Evolutionary conservation across 2,113 vertebrate genomes (phyloP).

Genomic region (Trichomycterus rosablanca): DNA sequence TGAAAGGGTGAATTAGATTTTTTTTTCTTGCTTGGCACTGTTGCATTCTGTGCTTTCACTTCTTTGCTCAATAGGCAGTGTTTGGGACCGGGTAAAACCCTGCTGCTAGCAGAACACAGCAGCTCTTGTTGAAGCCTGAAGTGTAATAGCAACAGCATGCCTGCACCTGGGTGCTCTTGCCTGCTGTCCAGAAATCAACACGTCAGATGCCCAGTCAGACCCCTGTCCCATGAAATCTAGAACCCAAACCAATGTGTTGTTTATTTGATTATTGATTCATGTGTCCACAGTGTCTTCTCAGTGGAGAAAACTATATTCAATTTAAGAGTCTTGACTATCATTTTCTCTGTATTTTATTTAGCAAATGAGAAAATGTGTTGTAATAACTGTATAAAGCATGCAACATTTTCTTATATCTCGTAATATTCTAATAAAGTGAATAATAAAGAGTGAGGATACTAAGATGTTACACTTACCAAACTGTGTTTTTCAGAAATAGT

Average conservation of each 20-base stretch:
- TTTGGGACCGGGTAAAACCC: slow-evolving; percentile 14
- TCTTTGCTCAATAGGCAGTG: slow-evolving; percentile 2
- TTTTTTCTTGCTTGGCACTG: not conserved
- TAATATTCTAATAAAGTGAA: too few species aligned
- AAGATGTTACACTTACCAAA: too few species aligned
- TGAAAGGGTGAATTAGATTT: not conserved
- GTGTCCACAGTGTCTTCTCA: too few species aligned
- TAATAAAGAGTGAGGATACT: too few species aligned
- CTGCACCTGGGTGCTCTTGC: slow-evolving; percentile 20
- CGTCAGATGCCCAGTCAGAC: not conserved
- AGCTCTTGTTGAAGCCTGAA: slow-evolving; percentile 13
- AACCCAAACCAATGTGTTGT: not conserved
- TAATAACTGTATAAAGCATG: too few species aligned
- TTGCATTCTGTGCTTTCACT: not conserved
- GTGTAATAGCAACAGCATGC: slow-evolving; percentile 13
- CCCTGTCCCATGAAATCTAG: not conserved
- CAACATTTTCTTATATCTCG: too few species aligned
- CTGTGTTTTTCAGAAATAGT: too few species aligned
- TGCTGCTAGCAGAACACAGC: slow-evolving; percentile 15
- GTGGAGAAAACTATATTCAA: too few species aligned
- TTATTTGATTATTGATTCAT: not conserved
- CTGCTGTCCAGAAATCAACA: slow-evolving; percentile 6
- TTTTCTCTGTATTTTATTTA: too few species aligned
- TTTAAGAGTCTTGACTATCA: too few species aligned
- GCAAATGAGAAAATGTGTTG: too few species aligned